These are phyloP conservation scores for Sinocyclocheilus grahami DNA, from an alignment of 2,113 vertebrate genomes.

Conservation along the genomic window DNA sequence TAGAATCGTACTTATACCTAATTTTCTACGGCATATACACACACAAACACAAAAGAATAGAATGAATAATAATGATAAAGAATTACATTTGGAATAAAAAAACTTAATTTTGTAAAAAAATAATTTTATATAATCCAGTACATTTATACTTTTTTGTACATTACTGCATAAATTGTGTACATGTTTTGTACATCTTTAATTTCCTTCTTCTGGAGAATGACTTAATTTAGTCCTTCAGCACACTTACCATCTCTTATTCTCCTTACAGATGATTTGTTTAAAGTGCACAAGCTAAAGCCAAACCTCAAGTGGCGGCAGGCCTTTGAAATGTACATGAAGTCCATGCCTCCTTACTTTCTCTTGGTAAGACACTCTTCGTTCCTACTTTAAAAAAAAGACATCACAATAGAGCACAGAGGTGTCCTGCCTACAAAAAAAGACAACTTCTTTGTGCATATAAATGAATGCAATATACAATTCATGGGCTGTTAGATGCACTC, in stretches of 20 bases:
- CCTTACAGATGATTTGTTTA: slow-evolving; percentile 91
- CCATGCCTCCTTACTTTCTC: slow-evolving; percentile 97
- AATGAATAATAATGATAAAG: too few species aligned
- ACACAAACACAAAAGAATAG: neutral
- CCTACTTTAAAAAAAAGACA: neutral
- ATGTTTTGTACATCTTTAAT: neutral
- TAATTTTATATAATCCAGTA: too few species aligned
- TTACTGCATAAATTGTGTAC: neutral
- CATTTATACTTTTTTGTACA: too few species aligned
- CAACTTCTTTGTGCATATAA: neutral
- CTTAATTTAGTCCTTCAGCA: neutral
- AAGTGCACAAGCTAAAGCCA: slow-evolving; percentile 97
- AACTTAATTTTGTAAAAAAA: too few species aligned
- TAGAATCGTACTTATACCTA: neutral
- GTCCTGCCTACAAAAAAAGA: neutral
- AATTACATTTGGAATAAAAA: too few species aligned
- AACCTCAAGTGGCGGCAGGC: slow-evolving; percentile 95
- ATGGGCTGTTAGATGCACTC: neutral
- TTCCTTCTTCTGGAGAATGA: neutral
- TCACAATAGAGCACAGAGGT: neutral
- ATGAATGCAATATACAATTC: neutral
- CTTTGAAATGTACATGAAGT: slow-evolving; percentile 97
- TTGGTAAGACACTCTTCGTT: slow-evolving; percentile 78
- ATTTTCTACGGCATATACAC: neutral
- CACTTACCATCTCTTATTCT: slow-evolving; percentile 37